phyloP scores from a whole-genome alignment of 2,113 vertebrate species.

The Verasper variegatus region DNA sequence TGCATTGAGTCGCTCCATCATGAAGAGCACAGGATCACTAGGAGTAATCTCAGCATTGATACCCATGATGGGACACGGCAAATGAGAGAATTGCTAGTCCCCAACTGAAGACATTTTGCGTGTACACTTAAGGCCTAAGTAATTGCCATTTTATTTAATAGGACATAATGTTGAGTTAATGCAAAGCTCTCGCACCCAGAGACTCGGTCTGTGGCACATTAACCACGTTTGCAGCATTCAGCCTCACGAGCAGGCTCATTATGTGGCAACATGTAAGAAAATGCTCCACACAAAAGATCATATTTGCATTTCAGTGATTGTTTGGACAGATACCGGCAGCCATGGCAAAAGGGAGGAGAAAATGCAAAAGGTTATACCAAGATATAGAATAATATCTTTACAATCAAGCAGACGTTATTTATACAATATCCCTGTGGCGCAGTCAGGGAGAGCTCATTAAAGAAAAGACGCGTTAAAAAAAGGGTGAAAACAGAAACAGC shows the following conservation, averaged over 20 bases:
- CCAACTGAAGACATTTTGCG: slow-evolving; percentile 57
- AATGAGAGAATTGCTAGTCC: slow-evolving; percentile 72
- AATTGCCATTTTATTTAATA: slow-evolving; percentile 58
- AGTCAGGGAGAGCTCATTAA: slow-evolving; percentile 1
- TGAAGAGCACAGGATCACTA: slow-evolving; percentile 52
- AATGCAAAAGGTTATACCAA: neutral
- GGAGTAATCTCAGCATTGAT: slow-evolving; percentile 70
- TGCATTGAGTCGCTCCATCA: slow-evolving; percentile 46
- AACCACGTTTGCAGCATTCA: slow-evolving; percentile 45
- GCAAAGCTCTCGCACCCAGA: slow-evolving; percentile 33
- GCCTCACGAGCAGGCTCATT: slow-evolving; percentile 38
- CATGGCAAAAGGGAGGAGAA: neutral
- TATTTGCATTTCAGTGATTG: slow-evolving; percentile 21
- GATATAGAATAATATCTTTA: neutral
- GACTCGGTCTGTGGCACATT: slow-evolving; percentile 29
- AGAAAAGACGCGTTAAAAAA: slow-evolving; percentile 6
- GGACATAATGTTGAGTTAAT: slow-evolving; percentile 55
- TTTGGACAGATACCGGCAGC: slow-evolving; percentile 9
- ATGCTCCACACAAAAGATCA: slow-evolving; percentile 3
- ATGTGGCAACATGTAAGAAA: slow-evolving; percentile 28
- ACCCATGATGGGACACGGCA: slow-evolving; percentile 57
- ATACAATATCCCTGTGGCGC: neutral
- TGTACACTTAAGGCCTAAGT: slow-evolving; percentile 46
- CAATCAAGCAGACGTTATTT: neutral
- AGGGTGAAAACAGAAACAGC: slow-evolving; percentile 20